Base-by-base conservation (phyloP, 2,797 vertebrate species). In the Valencia hispanica region DNA sequence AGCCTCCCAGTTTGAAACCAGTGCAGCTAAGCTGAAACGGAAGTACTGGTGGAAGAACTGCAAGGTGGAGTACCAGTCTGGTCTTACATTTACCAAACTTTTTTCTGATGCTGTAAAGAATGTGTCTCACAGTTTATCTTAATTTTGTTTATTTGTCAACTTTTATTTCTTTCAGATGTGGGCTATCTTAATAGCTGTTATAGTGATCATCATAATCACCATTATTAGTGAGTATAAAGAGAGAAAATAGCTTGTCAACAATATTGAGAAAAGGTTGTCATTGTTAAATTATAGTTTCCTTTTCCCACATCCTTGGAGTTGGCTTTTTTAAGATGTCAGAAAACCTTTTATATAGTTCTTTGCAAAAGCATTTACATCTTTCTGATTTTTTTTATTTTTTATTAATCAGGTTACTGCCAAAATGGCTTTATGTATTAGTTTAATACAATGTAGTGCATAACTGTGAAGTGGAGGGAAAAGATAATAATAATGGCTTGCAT, bases 31-130 rank as follows among this genome's bases (percentile, higher is more conserved):
- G 86, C 96, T 97, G 81, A 97, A 97, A 87, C 96, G 96, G 91
- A 97, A 97, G 91, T 97, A 94, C 93, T 97, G 97, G 96, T 97
- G 97, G 97, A 97, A 97, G 91, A 97, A 97, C 91, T 94, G 95
- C 93, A 95, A 95, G 93, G 94, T 95, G 72, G 53, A 30, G 25
- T 32, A 68, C 75, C 41, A 63, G 55, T 69, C 68, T 68, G 5
- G 43, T 74, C 25, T 15, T 55, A 68, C 11, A 61, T 50, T 18
- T 55, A 5, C 41, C 36, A 50, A 41, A 45, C 4, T 68, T 47
- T 72, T 41, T 3, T n/a, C 41, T 43, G n/a, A n/a, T n/a, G n/a
- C n/a, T 14, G 53, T 47, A 25, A 36, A 48, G 0, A 65, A 36
- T 5, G 30, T 0, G 12, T 61, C 2, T 39, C 43, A 32, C 30